A percentile compares a stretch with the other conserved stretches of the same genome.
phyloP scores from a whole-genome alignment of 2,113 vertebrate species.

The Synchiropus splendidus region DNA sequence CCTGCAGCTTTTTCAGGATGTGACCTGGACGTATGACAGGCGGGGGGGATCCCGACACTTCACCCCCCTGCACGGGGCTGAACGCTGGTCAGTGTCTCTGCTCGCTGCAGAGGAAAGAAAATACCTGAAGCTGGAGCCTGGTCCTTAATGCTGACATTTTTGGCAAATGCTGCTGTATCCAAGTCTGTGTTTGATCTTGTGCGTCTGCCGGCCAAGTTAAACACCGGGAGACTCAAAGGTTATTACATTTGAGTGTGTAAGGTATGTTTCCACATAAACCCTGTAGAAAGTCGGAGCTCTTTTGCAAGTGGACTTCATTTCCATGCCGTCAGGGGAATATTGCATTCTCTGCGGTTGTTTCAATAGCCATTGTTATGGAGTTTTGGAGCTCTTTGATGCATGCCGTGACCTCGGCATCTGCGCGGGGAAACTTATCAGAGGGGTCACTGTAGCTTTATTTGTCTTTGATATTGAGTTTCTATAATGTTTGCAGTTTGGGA shows the following conservation, averaged over 20 bases:
- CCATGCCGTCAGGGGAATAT: slow-evolving; percentile 50
- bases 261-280: slow-evolving; percentile 68
- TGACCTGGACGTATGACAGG: too few species aligned
- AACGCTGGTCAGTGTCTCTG: slow-evolving; percentile 41
- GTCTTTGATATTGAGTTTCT: slow-evolving; percentile 13
- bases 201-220: slow-evolving; percentile 61
- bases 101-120: slow-evolving; percentile 63
- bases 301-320: slow-evolving; percentile 62
- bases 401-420: not conserved
- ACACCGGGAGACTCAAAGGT: slow-evolving; percentile 67
- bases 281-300: slow-evolving; percentile 47
- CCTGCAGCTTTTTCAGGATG: slow-evolving; percentile 19
- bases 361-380: slow-evolving; percentile 40
- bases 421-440: not conserved
- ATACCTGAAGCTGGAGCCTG: slow-evolving; percentile 62
- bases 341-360: slow-evolving; percentile 33
- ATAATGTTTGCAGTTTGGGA: slow-evolving; percentile 29
- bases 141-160: slow-evolving; percentile 60
- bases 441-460: slow-evolving; percentile 1
- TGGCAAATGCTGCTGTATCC: slow-evolving; percentile 64
- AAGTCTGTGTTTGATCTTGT: slow-evolving; percentile 64
- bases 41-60: too few species aligned
- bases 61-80: slow-evolving; percentile 38
- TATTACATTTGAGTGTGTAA: slow-evolving; percentile 69
- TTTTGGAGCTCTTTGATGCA: slow-evolving; percentile 8